A percentile compares a stretch with the other conserved stretches of the same genome.
Conservation (phyloP, 2,888 invertebrate genomes). For the Cephus nigrinus region DNA sequence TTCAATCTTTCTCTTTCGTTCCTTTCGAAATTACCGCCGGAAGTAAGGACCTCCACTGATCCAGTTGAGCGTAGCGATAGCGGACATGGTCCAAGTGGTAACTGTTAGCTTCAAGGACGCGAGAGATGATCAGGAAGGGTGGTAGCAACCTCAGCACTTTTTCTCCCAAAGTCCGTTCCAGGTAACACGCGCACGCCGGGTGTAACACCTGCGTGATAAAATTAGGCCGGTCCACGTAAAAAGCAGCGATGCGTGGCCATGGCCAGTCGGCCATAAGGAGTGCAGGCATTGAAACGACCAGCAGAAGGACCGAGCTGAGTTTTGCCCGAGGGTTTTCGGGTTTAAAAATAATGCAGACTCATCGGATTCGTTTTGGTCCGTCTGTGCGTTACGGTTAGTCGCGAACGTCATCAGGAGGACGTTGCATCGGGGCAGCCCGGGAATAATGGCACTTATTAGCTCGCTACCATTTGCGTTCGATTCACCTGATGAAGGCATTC, state of each 20-base stretch:
- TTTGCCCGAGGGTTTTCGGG: not conserved
- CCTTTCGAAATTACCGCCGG: not conserved
- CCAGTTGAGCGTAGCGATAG: not conserved
- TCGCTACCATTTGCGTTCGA: slow-evolving; percentile 53
- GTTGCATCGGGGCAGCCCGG: slow-evolving; percentile 20
- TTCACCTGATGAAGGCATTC: slow-evolving; percentile 55
- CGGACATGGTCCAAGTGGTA: not conserved
- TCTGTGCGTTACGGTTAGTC: not conserved
- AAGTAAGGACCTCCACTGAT: not conserved
- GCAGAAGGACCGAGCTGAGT: not conserved
- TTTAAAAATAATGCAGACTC: not conserved
- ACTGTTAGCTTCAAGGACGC: not conserved
- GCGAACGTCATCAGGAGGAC: not conserved
- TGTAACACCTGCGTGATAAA: not conserved
- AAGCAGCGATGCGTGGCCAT: not conserved
- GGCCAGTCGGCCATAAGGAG: not conserved
- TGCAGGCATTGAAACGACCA: not conserved
- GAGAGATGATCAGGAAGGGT: not conserved
- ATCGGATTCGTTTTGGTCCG: not conserved
- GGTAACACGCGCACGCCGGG: not conserved
- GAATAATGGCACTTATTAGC: slow-evolving; percentile 48
- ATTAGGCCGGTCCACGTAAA: not conserved
- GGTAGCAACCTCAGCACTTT: not conserved
- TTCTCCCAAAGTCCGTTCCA: not conserved
- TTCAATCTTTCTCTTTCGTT: not conserved